These are phyloP conservation scores for Manacus vitellinus DNA, from an alignment of 2,113 vertebrate species.

Conservation along the genomic window DNA sequence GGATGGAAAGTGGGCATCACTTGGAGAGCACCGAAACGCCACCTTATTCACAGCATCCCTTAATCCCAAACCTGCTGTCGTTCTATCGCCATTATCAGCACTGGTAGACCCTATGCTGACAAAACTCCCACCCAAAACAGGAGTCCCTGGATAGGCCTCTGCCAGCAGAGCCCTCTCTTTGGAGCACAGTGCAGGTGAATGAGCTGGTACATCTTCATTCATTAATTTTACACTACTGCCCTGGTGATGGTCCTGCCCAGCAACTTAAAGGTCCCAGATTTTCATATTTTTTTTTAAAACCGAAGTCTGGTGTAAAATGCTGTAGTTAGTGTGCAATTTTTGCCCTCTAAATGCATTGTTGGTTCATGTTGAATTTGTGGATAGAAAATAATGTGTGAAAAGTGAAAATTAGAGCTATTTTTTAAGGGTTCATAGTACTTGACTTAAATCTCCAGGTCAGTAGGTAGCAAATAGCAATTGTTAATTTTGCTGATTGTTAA, in stretches of 20 bases:
- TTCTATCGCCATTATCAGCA: not conserved
- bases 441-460: not conserved
- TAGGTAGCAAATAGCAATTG: not conserved
- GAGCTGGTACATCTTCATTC: not conserved
- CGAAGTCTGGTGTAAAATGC: not conserved
- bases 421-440: not conserved
- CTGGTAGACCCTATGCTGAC: not conserved
- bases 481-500: not conserved
- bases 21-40: not conserved
- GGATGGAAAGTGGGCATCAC: not conserved
- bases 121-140: not conserved
- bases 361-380: not conserved
- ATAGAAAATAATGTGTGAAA: not conserved
- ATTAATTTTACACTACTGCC: not conserved
- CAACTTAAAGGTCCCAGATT: not conserved
- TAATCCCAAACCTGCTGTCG: fast-evolving
- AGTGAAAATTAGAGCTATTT: not conserved
- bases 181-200: not conserved
- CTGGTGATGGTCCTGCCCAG: not conserved
- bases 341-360: not conserved
- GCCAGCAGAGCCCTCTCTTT: not conserved
- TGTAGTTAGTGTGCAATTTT: fast-evolving
- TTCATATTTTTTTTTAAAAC: not conserved
- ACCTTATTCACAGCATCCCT: fast-evolving
- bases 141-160: not conserved